phyloP scores from a whole-genome alignment of 2,797 vertebrate genomes.

The Melanogrammus aeglefinus region DNA sequence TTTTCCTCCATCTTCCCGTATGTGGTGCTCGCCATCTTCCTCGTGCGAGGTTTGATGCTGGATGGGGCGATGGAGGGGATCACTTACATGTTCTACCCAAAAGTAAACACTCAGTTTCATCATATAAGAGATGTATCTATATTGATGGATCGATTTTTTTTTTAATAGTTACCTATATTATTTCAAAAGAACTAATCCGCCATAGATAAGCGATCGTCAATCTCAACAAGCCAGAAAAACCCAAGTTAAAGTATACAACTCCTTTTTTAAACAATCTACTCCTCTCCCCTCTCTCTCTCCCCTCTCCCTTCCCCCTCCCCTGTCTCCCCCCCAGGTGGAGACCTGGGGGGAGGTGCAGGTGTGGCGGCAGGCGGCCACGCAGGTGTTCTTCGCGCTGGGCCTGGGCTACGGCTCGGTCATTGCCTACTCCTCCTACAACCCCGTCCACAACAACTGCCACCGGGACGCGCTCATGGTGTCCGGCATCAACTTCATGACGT shows the following conservation, averaged over 20 bases:
- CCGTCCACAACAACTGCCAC: constrained; percentile 96
- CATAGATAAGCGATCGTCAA: too few relatives aligned
- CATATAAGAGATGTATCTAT: not conserved
- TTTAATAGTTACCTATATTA: not conserved
- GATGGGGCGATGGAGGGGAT: constrained; percentile 78
- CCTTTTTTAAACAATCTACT: not conserved
- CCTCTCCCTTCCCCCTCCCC: not conserved
- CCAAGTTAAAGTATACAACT: not conserved
- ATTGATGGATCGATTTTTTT: not conserved
- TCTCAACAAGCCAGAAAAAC: too few relatives aligned
- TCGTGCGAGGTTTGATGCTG: constrained; percentile 77
- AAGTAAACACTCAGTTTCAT: constrained; percentile 51
- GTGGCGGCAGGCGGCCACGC: constrained; percentile 95
- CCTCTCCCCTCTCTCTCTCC: not conserved
- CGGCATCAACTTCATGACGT: constrained; percentile 96
- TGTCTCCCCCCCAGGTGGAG: constrained; percentile 76
- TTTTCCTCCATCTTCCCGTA: constrained; percentile 92
- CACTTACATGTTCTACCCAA: constrained; percentile 79
- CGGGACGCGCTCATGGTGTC: constrained; percentile 93
- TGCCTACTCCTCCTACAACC: constrained; percentile 98
- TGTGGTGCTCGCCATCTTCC: constrained; percentile 80
- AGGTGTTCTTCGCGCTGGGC: constrained; percentile 96
- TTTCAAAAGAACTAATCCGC: too few relatives aligned
- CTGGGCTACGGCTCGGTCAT: constrained; percentile 97
- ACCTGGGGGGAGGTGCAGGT: constrained; percentile 91